Evolutionary conservation across 2,113 vertebrate species (phyloP).

Genomic region (Microtus oregoni): DNA sequence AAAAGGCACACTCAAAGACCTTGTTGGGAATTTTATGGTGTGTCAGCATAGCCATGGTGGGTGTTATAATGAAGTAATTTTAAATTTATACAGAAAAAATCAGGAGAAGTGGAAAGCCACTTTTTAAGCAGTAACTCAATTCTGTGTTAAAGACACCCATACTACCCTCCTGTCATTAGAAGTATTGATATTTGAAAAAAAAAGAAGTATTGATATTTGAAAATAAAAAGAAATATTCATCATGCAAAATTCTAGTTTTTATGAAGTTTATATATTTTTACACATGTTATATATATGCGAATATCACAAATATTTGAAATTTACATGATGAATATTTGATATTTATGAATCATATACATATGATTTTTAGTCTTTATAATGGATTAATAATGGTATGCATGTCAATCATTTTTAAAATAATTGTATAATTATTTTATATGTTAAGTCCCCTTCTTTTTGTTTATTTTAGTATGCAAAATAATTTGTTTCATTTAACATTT

Average conservation of each 20-base stretch:
- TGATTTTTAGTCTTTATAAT: not conserved
- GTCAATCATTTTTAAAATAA: not conserved
- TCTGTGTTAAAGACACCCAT: not conserved
- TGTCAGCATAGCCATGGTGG: not conserved
- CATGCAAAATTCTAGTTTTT: not conserved
- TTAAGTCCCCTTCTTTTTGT: not conserved
- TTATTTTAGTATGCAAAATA: not conserved
- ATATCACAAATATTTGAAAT: not conserved
- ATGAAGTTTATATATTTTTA: not conserved
- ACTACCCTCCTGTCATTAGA: not conserved
- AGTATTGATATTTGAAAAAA: not conserved
- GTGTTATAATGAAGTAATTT: not conserved
- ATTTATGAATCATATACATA: not conserved
- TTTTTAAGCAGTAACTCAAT: slow-evolving; percentile 21
- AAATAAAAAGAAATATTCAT: not conserved
- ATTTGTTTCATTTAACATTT: not conserved
- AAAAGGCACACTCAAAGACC: slow-evolving; percentile 32
- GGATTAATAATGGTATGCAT: not conserved
- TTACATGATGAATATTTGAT: not conserved
- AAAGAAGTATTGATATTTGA: slow-evolving; percentile 10
- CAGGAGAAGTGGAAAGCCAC: not conserved
- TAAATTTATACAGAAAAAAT: not conserved
- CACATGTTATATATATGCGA: not conserved
- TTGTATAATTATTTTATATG: not conserved
- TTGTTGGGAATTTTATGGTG: slow-evolving; percentile 50